A percentile compares a stretch with the other conserved stretches of the same genome.
Conservation (phyloP, 2,888 invertebrate species). For the Thecocarcelia acutangulata region DNA sequence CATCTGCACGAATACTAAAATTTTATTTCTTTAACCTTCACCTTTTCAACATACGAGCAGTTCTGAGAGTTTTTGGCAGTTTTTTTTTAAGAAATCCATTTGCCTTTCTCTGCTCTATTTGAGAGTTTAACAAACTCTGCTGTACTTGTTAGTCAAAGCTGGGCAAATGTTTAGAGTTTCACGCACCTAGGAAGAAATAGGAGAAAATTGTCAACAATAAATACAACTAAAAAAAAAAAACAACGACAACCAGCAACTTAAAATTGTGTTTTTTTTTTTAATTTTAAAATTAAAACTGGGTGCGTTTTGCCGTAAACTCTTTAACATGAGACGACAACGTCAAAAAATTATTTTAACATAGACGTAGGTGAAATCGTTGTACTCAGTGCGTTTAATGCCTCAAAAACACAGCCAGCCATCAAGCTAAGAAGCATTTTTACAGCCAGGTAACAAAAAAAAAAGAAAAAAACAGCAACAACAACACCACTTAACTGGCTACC, state of each 20-base stretch:
- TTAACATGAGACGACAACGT: constrained; percentile 55
- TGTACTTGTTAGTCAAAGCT: constrained; percentile 50
- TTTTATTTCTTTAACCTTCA: no score
- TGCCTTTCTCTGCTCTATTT: not conserved
- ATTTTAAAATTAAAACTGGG: constrained; percentile 62
- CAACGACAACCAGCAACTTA: not conserved
- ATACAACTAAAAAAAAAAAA: constrained; percentile 6
- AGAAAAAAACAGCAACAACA: not conserved
- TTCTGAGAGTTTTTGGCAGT: no score
- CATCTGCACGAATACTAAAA: no score
- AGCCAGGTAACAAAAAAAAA: constrained; percentile 28
- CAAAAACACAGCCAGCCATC: constrained; percentile 20
- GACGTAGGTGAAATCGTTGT: constrained; percentile 67
- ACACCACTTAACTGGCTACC: constrained; percentile 58
- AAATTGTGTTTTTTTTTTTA: no score
- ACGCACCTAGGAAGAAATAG: constrained; percentile 59
- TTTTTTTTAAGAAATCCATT: no score
- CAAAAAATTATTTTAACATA: constrained; percentile 54
- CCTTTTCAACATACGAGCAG: no score
- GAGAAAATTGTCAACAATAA: constrained; percentile 54
- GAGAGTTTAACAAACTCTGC: constrained; percentile 56
- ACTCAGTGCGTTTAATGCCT: constrained; percentile 52
- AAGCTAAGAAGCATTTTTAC: constrained; percentile 31
- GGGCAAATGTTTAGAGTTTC: constrained; percentile 45
- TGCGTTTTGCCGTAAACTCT: constrained; percentile 61